These are phyloP conservation scores for Camelus bactrianus DNA, from an alignment of 2,113 vertebrate species.

Conservation along the genomic window DNA sequence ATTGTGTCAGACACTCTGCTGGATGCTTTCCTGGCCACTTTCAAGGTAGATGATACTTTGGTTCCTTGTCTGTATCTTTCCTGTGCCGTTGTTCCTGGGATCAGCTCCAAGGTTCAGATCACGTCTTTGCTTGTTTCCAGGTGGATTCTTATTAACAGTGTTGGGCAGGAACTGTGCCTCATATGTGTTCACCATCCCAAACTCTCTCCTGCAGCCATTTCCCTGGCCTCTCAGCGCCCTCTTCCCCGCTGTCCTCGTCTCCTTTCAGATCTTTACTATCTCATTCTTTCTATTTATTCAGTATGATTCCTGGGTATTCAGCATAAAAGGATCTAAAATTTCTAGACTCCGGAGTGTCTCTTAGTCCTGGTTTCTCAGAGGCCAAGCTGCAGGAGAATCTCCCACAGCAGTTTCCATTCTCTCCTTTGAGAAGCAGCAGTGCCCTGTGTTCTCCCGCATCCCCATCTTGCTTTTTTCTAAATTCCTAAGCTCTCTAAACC, in stretches of 20 bases:
- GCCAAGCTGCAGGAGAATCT: not conserved
- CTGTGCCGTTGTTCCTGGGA: not conserved
- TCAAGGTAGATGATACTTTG: not conserved
- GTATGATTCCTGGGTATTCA: not conserved
- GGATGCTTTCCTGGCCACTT: not conserved
- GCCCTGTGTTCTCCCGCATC: not conserved
- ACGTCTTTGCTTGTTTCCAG: not conserved
- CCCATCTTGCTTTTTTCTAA: not conserved
- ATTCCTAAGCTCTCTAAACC: not conserved
- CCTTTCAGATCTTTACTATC: not conserved
- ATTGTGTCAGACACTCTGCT: not conserved
- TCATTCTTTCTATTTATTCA: not conserved
- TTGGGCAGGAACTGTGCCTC: not conserved
- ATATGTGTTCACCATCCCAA: not conserved
- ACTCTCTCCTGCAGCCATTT: not conserved
- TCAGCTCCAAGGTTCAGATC: not conserved
- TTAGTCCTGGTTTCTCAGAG: not conserved
- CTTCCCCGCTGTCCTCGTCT: not conserved
- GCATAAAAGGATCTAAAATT: not conserved
- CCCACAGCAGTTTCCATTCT: not conserved
- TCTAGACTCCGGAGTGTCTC: not conserved
- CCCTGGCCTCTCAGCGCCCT: not conserved
- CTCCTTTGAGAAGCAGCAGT: not conserved
- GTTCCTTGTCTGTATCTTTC: not conserved
- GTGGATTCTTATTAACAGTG: not conserved